These are phyloP conservation scores for Panthera tigris DNA, from an alignment of 2,113 vertebrate genomes.

Conservation along the genomic window DNA sequence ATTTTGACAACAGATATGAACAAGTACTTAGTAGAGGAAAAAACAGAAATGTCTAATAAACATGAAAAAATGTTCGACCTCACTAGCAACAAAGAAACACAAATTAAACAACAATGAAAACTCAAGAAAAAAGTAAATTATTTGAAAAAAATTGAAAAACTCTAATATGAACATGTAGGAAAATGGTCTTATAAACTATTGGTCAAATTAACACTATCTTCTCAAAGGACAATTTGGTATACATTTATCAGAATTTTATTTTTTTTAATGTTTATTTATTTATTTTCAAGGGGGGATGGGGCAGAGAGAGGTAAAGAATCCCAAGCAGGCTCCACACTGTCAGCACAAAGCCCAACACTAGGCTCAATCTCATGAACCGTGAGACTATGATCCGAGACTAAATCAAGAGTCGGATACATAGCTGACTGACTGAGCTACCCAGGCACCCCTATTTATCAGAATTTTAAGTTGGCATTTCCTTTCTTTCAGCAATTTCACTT, in stretches of 20 bases:
- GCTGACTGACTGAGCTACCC: no score
- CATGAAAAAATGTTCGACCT: not conserved
- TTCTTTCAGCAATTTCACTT: conserved; percentile 21
- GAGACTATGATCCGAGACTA: no score
- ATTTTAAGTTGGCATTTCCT: conserved; percentile 4
- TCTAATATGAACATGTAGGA: not conserved
- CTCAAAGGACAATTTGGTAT: not conserved
- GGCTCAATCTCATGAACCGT: no score
- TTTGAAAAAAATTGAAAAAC: conserved; percentile 12
- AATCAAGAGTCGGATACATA: no score
- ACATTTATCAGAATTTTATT: not conserved
- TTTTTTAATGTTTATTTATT: no score
- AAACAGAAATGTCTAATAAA: not conserved
- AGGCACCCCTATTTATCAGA: not conserved
- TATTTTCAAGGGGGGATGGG: no score
- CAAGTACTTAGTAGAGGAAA: not conserved
- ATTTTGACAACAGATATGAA: not conserved
- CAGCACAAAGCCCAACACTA: no score
- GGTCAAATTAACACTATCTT: not conserved
- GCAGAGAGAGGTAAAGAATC: no score
- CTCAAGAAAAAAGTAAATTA: conserved; percentile 25
- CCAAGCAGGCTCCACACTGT: no score
- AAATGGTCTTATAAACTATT: not conserved
- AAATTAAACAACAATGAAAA: conserved; percentile 35
- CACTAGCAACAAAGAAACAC: not conserved